Base-by-base conservation (phyloP, 2,888 invertebrate species). In the Linnaemya tessellans region DNA sequence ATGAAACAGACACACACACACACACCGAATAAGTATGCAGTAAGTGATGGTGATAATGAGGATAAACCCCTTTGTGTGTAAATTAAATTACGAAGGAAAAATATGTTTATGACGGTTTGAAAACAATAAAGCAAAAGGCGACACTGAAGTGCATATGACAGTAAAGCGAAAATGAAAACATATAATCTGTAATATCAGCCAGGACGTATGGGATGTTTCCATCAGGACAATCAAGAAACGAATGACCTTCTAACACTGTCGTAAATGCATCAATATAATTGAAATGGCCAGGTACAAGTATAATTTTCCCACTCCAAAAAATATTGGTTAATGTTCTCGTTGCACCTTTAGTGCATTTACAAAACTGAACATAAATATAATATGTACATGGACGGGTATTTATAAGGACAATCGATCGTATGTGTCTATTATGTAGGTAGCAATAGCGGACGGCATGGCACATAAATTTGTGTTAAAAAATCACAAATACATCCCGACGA, bases 161-260 rank as follows among this genome's bases (percentile, higher is more conserved):
- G n/a, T 25, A 68, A 46, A 15, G 38, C 46, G 30, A 70, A 41
- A 58, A 56, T 49, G 7, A 68, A 18, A 78, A 49, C 51, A 41
- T 68, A 56, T 68, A 56, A 64, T 68, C 60, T 30, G 49, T 35
- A 70, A 38, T 68, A 46, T 20, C 11, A 49, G 77, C 56, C 73
- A 79, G 60, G 38, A 13, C 41, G 67, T 73, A 70, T 82, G 77
- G 70, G 54, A 56, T 75, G 71, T 46, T 54, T 49, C 38, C 73
- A 82, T 85, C 84, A 82, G 84, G 84, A 85, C 85, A 86, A 58
- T 56, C 80, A 86, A 86, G 79, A 84, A 86, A 83, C 25, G 75
- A 75, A 83, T 38, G 75, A 75, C 84, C 82, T 75, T 82, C 71
- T 79, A 46, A 62, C 70, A 86, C 67, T 68, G 58, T 65, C 78